Percentiles rank a stretch among this genome's conserved stretches.
These are phyloP conservation scores for Yponomeuta malinellus DNA, from an alignment of 2,888 invertebrate species.

Conservation along the genomic window DNA sequence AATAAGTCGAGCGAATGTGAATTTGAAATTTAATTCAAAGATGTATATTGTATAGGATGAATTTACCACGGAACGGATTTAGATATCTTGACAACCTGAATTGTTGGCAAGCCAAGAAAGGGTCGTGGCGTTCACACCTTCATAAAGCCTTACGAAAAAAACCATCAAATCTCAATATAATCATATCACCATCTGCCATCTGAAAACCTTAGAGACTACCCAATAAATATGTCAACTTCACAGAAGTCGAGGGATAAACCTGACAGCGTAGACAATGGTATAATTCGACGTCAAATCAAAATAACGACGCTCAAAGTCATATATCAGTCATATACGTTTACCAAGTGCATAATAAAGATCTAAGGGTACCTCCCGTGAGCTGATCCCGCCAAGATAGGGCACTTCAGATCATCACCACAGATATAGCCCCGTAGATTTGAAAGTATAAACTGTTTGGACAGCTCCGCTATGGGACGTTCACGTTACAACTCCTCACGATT, in stretches of 20 bases:
- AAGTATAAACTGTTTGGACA: slow-evolving; percentile 76
- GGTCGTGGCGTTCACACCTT: not conserved
- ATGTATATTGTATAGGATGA: no score
- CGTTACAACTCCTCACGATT: slow-evolving; percentile 56
- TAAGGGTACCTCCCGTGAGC: slow-evolving; percentile 63
- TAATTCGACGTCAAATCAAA: slow-evolving; percentile 63
- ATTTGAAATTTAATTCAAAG: no score
- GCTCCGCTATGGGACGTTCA: slow-evolving; percentile 70
- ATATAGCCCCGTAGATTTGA: slow-evolving; percentile 67
- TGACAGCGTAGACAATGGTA: slow-evolving; percentile 56
- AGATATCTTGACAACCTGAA: not conserved
- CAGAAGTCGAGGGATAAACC: slow-evolving; percentile 44
- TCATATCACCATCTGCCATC: slow-evolving; percentile 56
- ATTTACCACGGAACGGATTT: no score
- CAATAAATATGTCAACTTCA: slow-evolving; percentile 63
- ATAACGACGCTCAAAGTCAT: slow-evolving; percentile 29
- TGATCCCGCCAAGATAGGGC: slow-evolving; percentile 58
- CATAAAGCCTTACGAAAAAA: not conserved
- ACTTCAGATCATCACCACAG: slow-evolving; percentile 70
- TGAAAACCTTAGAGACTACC: slow-evolving; percentile 33
- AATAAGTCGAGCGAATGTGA: no score
- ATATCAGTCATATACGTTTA: not conserved
- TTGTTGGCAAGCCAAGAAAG: not conserved
- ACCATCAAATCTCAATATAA: slow-evolving; percentile 35
- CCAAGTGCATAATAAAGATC: slow-evolving; percentile 62